These are phyloP conservation scores for Epizoanthus illoricatus DNA, from an alignment of 92 coral and sea anemone species.

Conservation along the genomic window DNA sequence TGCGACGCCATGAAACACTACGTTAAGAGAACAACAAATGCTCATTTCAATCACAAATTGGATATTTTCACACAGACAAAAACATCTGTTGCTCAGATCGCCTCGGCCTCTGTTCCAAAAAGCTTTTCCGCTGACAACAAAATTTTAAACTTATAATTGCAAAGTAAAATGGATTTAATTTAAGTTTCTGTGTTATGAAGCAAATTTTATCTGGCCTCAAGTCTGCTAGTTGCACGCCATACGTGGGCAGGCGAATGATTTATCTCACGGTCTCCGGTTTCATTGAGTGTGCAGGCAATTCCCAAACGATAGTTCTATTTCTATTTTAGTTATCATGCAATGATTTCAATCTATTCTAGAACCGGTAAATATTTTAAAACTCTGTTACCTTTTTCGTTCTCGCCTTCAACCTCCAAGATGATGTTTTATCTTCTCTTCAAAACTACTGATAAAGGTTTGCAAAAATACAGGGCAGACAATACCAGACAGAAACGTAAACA, in stretches of 20 bases:
- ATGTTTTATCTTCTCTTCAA: constrained; percentile 25
- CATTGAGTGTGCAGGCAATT: constrained; percentile 26
- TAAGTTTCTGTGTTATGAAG: not conserved
- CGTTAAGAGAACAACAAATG: constrained; percentile 8
- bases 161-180: not conserved
- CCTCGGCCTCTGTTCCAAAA: not conserved
- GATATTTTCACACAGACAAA: constrained; percentile 15
- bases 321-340: constrained; percentile 23
- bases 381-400: constrained; percentile 12
- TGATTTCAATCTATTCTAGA: constrained; percentile 26
- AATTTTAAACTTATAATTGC: constrained; percentile 6
- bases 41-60: constrained; percentile 28
- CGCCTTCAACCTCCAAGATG: constrained; percentile 5
- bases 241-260: constrained; percentile 9
- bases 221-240: constrained; percentile 12
- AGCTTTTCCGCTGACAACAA: not conserved
- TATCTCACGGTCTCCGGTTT: constrained; percentile 27
- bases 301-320: not conserved
- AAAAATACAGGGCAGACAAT: constrained; percentile 45
- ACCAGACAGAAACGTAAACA: constrained; percentile 70
- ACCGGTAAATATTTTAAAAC: constrained; percentile 27
- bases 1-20: not conserved
- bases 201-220: not conserved
- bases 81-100: constrained; percentile 43
- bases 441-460: constrained; percentile 37